phyloP scores from a whole-genome alignment of 2,888 invertebrate genomes.

The Eulithis prunata region DNA sequence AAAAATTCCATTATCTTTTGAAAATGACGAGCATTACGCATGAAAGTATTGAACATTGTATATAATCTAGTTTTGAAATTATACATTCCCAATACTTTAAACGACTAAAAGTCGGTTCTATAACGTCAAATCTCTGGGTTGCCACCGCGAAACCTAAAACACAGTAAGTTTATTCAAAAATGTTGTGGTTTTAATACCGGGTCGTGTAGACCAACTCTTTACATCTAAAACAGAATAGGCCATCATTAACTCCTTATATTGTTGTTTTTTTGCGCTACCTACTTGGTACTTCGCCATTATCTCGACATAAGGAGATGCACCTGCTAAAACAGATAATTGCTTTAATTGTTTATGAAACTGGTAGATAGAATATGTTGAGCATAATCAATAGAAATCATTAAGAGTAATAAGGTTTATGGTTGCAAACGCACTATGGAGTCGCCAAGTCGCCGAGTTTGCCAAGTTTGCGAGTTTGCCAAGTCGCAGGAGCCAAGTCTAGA shows the following conservation, averaged over 20 bases:
- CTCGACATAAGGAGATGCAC: conserved; percentile 71
- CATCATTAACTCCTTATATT: conserved; percentile 68
- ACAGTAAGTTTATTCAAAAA: conserved; percentile 15
- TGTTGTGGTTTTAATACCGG: conserved; percentile 22
- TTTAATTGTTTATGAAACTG: conserved; percentile 63
- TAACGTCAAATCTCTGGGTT: conserved; percentile 2
- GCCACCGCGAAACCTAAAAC: neutral
- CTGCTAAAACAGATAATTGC: conserved; percentile 74
- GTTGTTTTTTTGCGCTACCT: conserved; percentile 64
- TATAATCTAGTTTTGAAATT: too few species aligned
- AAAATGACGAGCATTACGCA: too few species aligned
- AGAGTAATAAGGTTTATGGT: too few species aligned
- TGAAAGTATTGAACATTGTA: too few species aligned
- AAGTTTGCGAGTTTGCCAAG: too few species aligned
- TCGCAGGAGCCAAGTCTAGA: too few species aligned
- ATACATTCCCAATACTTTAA: neutral
- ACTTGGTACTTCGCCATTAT: conserved; percentile 66
- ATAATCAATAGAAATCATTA: conserved; percentile 22
- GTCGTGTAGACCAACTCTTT: conserved; percentile 7
- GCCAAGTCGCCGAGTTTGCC: too few species aligned
- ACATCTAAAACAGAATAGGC: conserved; percentile 46
- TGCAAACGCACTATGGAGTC: too few species aligned
- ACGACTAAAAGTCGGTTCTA: neutral
- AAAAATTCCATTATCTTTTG: too few species aligned
- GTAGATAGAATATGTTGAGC: conserved; percentile 46